Conservation (phyloP, 2,888 invertebrate species). For the Scaptomyza tumidula region DNA sequence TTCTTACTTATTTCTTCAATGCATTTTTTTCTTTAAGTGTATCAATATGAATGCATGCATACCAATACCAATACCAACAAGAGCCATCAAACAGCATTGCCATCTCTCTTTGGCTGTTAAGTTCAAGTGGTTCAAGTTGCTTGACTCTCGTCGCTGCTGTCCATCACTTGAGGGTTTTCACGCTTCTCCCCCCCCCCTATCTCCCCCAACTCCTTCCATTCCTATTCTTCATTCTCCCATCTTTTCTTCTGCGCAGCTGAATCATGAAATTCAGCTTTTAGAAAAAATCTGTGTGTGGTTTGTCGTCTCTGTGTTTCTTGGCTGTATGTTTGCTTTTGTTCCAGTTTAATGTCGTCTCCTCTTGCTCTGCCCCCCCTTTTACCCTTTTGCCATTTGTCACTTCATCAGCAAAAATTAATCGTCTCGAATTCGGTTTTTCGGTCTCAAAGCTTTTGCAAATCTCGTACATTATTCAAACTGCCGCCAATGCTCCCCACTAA, state of each 20-base stretch:
- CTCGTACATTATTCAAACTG: conserved; percentile 59
- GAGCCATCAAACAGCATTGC: conserved; percentile 25
- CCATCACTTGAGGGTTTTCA: conserved; percentile 70
- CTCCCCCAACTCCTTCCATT: background rate
- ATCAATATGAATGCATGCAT: conserved; percentile 4
- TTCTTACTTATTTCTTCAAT: too few relatives aligned
- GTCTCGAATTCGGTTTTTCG: conserved; percentile 56
- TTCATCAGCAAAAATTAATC: conserved; percentile 67
- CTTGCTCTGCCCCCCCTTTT: background rate
- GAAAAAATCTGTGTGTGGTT: conserved; percentile 7
- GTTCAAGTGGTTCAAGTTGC: conserved; percentile 76
- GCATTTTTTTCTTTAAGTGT: conserved; percentile 6
- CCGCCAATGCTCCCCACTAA: background rate
- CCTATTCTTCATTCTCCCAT: background rate
- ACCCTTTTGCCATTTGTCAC: conserved; percentile 62
- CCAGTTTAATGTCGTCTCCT: conserved; percentile 37
- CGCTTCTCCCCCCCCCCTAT: conserved; percentile 28
- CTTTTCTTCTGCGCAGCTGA: conserved; percentile 25
- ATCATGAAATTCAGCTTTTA: conserved; percentile 50
- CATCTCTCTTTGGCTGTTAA: conserved; percentile 47
- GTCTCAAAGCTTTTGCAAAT: conserved; percentile 50
- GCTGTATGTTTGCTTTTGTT: conserved; percentile 51
- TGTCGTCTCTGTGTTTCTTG: background rate
- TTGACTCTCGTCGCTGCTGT: conserved; percentile 60
- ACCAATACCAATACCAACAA: too few relatives aligned